phyloP scores from a whole-genome alignment of 2,113 vertebrate genomes.

The Halichoerus grypus region DNA sequence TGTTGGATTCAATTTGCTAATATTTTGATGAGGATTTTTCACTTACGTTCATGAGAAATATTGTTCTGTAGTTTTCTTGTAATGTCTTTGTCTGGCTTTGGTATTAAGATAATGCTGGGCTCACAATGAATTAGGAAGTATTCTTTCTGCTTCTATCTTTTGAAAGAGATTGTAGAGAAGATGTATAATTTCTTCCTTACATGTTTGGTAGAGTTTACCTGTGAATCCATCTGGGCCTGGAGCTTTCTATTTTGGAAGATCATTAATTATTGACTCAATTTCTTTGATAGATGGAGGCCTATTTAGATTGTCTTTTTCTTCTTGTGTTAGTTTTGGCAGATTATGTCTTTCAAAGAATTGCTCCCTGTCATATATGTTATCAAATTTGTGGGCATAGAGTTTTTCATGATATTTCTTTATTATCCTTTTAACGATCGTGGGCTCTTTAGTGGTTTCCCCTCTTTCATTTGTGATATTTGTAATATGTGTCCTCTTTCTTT shows the following conservation, averaged over 20 bases:
- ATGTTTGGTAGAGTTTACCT: not conserved
- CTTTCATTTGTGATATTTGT: not conserved
- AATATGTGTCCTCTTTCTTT: not conserved
- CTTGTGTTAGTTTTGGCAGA: not conserved
- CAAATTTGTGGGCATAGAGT: not conserved
- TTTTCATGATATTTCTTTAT: not conserved
- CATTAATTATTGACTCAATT: not conserved
- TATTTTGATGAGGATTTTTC: not conserved
- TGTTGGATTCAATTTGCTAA: not conserved
- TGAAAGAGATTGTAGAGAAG: not conserved
- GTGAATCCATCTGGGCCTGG: not conserved
- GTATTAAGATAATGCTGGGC: not conserved
- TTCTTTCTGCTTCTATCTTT: not conserved
- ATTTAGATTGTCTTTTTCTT: not conserved
- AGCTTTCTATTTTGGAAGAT: not conserved
- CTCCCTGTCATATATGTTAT: not conserved
- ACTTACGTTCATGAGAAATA: not conserved
- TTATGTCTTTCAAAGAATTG: not conserved
- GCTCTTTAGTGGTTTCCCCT: not conserved
- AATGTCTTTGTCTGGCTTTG: not conserved
- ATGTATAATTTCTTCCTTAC: not conserved
- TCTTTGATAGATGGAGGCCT: not conserved
- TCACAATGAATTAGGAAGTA: not conserved
- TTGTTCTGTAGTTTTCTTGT: not conserved
- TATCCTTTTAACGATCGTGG: not conserved